Evolutionary conservation across 2,888 invertebrate species (phyloP).

Genomic region (Polyploca ridens): DNA sequence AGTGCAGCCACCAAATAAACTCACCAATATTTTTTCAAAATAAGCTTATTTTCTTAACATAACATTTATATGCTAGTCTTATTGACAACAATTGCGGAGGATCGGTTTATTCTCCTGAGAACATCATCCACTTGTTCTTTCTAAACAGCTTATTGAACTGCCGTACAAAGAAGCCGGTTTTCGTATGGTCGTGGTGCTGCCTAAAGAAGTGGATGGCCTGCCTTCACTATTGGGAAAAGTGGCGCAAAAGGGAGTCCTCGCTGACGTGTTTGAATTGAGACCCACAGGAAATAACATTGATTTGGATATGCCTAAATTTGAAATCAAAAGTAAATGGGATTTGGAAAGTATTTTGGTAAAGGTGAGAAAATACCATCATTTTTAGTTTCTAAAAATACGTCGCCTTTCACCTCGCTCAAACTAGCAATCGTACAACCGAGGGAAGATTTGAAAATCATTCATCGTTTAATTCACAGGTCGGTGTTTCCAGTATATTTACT

Average conservation of each 20-base stretch:
- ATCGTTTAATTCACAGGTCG: slow-evolving; percentile 37
- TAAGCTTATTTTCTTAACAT: too few species aligned
- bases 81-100: too few species aligned
- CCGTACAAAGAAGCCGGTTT: slow-evolving; percentile 60
- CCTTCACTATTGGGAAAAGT: slow-evolving; percentile 51
- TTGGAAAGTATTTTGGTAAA: slow-evolving; percentile 53
- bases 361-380: slow-evolving; percentile 32
- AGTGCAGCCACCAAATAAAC: too few species aligned
- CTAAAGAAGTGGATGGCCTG: slow-evolving; percentile 56
- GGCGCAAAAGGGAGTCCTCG: slow-evolving; percentile 45
- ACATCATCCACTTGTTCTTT: slow-evolving; percentile 3
- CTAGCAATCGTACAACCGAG: too few species aligned
- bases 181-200: slow-evolving; percentile 62
- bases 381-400: too few species aligned
- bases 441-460: too few species aligned
- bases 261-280: slow-evolving; percentile 45
- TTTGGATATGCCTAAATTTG: slow-evolving; percentile 59
- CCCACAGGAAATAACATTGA: slow-evolving; percentile 37
- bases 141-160: slow-evolving; percentile 54
- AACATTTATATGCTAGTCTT: too few species aligned
- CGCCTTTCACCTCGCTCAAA: too few species aligned
- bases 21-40: too few species aligned
- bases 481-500: slow-evolving; percentile 50
- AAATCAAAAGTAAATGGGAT: slow-evolving; percentile 49
- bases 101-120: too few species aligned